A percentile compares a stretch with the other conserved stretches of the same genome.
Evolutionary conservation across 2,888 invertebrate species (phyloP).

Genomic region (Seladonia tumulorum): DNA sequence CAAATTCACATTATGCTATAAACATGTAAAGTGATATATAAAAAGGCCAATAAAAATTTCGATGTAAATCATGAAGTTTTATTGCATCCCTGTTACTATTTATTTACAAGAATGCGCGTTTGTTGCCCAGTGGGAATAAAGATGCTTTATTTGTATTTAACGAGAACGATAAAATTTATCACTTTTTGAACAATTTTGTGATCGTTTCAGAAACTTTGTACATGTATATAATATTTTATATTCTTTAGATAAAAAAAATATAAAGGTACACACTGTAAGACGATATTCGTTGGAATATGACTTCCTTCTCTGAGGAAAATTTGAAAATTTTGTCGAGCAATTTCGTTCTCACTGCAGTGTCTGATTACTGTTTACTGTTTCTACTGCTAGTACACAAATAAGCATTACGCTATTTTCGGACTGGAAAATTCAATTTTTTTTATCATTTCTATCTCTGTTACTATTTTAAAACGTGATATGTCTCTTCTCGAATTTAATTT

Average conservation of each 20-base stretch:
- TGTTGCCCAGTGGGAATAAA: background rate
- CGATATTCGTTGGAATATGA: background rate
- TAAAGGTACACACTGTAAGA: background rate
- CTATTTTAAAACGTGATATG: background rate
- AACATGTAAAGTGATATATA: conserved; percentile 1
- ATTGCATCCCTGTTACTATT: background rate
- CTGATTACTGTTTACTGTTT: background rate
- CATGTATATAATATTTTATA: too few species aligned
- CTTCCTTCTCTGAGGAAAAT: background rate
- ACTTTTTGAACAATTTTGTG: background rate
- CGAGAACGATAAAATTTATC: background rate
- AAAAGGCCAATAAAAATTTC: background rate
- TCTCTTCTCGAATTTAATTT: background rate
- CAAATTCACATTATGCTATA: background rate
- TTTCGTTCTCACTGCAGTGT: background rate
- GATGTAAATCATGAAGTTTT: background rate
- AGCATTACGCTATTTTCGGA: background rate
- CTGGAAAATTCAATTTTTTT: background rate
- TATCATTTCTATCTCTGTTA: background rate
- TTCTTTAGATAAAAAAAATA: too few species aligned
- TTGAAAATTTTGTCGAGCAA: background rate
- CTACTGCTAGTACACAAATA: background rate
- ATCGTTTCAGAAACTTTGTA: background rate
- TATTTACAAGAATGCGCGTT: background rate
- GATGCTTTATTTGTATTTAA: background rate